These are phyloP conservation scores for Tillus elongatus DNA, from an alignment of 2,888 invertebrate genomes.

Conservation along the genomic window DNA sequence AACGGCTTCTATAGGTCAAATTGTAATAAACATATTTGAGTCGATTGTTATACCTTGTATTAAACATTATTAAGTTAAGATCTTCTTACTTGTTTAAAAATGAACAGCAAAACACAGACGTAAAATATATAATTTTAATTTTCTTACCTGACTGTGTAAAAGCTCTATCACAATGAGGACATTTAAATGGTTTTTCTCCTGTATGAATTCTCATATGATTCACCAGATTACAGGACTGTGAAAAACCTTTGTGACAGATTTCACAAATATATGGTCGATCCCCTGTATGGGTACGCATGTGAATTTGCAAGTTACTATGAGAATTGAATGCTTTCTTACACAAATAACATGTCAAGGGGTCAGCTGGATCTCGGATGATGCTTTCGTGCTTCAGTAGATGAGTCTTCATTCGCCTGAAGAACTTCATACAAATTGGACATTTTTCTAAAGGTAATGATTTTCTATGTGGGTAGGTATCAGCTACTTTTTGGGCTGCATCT, in stretches of 20 bases:
- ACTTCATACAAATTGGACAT: constrained; percentile 40
- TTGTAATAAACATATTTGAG: no score
- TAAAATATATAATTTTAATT: no score
- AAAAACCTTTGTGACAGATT: constrained; percentile 37
- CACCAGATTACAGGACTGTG: constrained; percentile 39
- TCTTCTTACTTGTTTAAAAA: no score
- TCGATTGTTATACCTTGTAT: no score
- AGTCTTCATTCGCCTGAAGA: constrained; percentile 41
- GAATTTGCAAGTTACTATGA: constrained; percentile 37
- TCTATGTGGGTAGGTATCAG: constrained; percentile 31
- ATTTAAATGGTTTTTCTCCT: constrained; percentile 39
- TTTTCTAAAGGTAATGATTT: constrained; percentile 38
- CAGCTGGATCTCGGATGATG: constrained; percentile 25
- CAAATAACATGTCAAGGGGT: constrained; percentile 30
- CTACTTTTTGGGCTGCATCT: constrained; percentile 30
- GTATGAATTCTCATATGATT: constrained; percentile 40
- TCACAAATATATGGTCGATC: constrained; percentile 37
- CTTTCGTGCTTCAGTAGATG: constrained; percentile 41
- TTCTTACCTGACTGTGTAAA: constrained; percentile 39
- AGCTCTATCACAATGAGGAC: constrained; percentile 40
- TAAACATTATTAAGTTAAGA: no score
- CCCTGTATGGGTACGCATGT: constrained; percentile 39
- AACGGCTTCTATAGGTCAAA: no score
- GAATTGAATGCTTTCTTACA: constrained; percentile 34
- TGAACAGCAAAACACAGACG: no score